Conservation (phyloP, 2,113 vertebrate genomes). For the Neoarius graeffei region DNA sequence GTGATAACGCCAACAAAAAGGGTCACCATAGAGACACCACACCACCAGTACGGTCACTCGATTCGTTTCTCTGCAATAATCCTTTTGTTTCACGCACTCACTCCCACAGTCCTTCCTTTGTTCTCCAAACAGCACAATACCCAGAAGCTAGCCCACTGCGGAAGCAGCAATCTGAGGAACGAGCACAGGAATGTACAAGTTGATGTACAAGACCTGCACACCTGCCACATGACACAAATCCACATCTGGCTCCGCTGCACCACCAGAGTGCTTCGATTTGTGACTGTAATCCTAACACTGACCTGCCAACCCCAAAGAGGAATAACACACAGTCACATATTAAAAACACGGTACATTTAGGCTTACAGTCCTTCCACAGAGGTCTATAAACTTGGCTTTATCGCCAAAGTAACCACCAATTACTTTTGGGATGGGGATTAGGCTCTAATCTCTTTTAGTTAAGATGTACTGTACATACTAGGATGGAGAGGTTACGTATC, state of each 20-base stretch:
- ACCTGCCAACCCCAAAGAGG: background rate
- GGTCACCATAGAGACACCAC: slow-evolving; percentile 34
- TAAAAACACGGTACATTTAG: background rate
- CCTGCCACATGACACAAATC: background rate
- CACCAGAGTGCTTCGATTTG: background rate
- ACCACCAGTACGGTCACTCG: slow-evolving; percentile 18
- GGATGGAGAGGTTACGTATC: too few relatives aligned
- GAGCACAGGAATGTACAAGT: background rate
- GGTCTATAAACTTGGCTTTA: background rate
- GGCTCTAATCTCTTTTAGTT: background rate
- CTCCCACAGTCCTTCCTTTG: slow-evolving; percentile 8
- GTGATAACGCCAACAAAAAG: slow-evolving; percentile 37
- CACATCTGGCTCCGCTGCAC: background rate
- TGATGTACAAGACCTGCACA: background rate
- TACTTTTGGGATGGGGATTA: background rate
- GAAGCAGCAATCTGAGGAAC: background rate
- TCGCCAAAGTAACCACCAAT: background rate
- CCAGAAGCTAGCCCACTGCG: slow-evolving; percentile 23
- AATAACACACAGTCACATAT: background rate
- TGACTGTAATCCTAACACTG: background rate
- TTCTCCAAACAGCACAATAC: slow-evolving; percentile 27
- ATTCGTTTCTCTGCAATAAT: slow-evolving; percentile 13
- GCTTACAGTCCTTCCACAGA: background rate
- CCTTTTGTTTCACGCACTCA: background rate
- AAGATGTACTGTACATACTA: background rate